These are phyloP conservation scores for Leuciscus waleckii DNA, from an alignment of 2,797 vertebrate species.

Conservation along the genomic window DNA sequence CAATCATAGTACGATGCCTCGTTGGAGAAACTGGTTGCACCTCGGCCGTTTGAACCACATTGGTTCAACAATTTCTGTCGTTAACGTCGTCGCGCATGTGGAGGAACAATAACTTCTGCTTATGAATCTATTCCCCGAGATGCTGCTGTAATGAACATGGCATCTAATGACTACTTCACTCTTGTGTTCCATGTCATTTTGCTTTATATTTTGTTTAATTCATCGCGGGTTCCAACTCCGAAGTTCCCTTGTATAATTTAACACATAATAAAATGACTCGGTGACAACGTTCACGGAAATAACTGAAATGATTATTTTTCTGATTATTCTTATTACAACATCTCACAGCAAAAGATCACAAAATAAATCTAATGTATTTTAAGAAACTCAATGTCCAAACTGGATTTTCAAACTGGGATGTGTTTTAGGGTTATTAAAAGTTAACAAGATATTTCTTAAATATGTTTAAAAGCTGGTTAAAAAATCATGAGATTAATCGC, in stretches of 20 bases:
- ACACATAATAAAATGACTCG: not conserved
- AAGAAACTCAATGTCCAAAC: not conserved
- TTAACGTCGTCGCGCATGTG: not conserved
- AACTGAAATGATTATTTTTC: not conserved
- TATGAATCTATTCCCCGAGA: not conserved
- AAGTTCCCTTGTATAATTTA: not conserved
- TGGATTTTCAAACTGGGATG: not conserved
- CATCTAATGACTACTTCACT: not conserved
- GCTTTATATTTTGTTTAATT: not conserved
- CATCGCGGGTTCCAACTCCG: not conserved
- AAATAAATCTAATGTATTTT: not conserved
- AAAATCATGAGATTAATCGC: not conserved
- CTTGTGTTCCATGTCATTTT: not conserved
- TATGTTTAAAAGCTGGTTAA: too few species aligned
- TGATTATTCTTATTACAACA: not conserved
- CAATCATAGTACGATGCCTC: not conserved
- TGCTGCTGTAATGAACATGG: not conserved
- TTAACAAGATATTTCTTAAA: not conserved
- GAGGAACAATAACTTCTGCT: not conserved
- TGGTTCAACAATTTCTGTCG: not conserved
- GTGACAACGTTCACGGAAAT: not conserved
- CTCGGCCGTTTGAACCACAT: not conserved
- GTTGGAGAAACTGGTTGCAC: not conserved
- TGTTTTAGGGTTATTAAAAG: not conserved
- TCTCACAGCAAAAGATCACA: not conserved